These are phyloP conservation scores for Circaetus gallicus DNA, from an alignment of 2,113 vertebrate species.

Conservation along the genomic window DNA sequence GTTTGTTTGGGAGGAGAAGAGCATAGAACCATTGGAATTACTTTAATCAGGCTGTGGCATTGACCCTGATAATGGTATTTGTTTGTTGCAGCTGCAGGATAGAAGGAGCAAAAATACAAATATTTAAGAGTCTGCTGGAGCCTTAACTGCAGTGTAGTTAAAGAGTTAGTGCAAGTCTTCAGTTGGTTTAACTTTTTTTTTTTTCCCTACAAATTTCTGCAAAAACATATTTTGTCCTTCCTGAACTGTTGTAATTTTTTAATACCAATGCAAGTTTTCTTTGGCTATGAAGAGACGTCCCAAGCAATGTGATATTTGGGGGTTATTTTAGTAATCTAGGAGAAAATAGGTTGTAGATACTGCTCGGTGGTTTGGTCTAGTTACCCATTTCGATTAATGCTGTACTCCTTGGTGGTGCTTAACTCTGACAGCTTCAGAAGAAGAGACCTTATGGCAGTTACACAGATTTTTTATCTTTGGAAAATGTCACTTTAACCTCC, in stretches of 20 bases:
- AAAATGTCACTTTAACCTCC: neutral
- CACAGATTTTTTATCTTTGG: neutral
- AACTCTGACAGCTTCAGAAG: neutral
- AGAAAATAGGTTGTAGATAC: neutral
- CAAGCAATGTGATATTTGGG: neutral
- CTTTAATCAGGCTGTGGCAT: neutral
- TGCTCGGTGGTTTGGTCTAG: neutral
- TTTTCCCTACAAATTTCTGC: neutral
- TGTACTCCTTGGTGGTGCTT: neutral
- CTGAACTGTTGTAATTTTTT: neutral
- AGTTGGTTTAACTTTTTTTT: neutral
- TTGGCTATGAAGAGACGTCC: neutral
- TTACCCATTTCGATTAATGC: neutral
- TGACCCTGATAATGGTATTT: neutral
- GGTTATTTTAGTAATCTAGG: neutral
- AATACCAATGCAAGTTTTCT: neutral
- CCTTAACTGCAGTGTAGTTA: neutral
- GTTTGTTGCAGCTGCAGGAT: neutral
- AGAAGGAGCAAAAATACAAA: neutral
- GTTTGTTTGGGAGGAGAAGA: neutral
- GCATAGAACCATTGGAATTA: neutral
- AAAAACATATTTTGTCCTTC: neutral
- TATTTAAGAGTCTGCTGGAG: neutral
- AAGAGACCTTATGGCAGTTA: neutral
- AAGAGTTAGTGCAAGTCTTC: neutral